These are phyloP conservation scores for Drosophila ananassae DNA, from an alignment of 1,140 invertebrate genomes.

Conservation along the genomic window DNA sequence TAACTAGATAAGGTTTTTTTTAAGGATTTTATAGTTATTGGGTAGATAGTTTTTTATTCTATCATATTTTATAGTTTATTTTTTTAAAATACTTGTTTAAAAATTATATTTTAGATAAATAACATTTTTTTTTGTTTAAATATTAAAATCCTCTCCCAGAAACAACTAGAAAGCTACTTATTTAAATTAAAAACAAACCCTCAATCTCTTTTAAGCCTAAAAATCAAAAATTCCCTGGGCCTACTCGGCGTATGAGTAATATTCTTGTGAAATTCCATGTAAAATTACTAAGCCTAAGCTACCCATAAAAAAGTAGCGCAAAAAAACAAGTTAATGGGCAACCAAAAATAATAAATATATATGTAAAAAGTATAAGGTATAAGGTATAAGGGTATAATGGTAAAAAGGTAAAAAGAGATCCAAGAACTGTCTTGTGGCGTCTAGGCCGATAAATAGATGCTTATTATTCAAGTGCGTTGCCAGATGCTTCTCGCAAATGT, in stretches of 20 bases:
- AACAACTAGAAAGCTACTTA: background rate
- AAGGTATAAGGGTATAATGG: no score
- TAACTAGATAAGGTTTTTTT: no score
- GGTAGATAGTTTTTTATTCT: no score
- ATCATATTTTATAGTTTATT: no score
- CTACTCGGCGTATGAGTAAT: background rate
- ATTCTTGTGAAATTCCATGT: background rate
- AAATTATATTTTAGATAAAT: background rate
- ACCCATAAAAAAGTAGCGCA: background rate
- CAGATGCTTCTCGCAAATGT: slow-evolving; percentile 51
- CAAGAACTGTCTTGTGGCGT: slow-evolving; percentile 14
- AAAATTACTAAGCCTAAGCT: background rate
- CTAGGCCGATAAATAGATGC: slow-evolving; percentile 66
- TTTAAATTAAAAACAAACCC: background rate
- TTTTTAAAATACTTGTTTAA: no score
- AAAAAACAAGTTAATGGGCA: background rate
- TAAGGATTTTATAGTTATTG: no score
- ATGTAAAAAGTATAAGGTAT: background rate
- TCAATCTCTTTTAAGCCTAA: background rate
- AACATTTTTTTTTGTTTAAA: no score
- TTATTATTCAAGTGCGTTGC: slow-evolving; percentile 71
- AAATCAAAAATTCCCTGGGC: background rate
- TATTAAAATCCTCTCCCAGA: background rate
- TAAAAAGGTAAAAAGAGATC: background rate
- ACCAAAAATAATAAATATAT: background rate